Evolutionary conservation across 2,113 vertebrate species (phyloP), one percentile per base, ranked within the genome.

Genomic region (Crocuta crocuta): DNA sequence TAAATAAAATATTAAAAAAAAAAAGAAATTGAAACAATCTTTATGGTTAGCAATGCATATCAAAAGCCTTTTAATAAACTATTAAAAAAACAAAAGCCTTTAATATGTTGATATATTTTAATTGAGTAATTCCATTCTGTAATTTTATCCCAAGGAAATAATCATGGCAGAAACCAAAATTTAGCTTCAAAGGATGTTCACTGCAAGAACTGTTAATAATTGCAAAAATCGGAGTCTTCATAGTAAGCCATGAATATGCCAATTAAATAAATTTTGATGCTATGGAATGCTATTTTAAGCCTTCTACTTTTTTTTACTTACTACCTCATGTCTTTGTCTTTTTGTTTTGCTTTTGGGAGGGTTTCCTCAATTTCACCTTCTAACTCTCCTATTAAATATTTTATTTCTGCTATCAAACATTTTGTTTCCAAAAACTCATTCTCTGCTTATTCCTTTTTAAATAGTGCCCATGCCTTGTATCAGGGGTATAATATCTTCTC

Each of bases 41-140:
- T 94, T 87, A 81, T 95, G 66, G 50, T 74, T 94, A 68, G 48
- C 61, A 76, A 82, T n/a, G 63, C 12, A 5, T 76, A 91, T 91
- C 66, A 97, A 95, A 95, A 95, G 26, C 12, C 35, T 93, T 82
- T 78, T 39, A 39, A 39, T 39, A 39, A 39, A 39, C 39, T 39
- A 39, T 39, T 39, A 39, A 39, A 39, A 95, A 95, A 95, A 95
- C 66, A 97, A 95, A 95, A 95, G 26, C 12, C 33, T 93, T 82
- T 78, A 82, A 68, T 70, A 74, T 50, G 24, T 85, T 89, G 91
- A 95, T 90, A 43, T 71, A 90, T 81, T 89, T 86, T 87, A 93
- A 91, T 80, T 66, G 43, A 86, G 74, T 43, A 94, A 61, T 70
- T 91, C n/a, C 58, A 76, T 91, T 86, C 48, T 91, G 68, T 81